Evolutionary conservation across 2,888 invertebrate genomes (phyloP).

Genomic region (Machimus rusticus): DNA sequence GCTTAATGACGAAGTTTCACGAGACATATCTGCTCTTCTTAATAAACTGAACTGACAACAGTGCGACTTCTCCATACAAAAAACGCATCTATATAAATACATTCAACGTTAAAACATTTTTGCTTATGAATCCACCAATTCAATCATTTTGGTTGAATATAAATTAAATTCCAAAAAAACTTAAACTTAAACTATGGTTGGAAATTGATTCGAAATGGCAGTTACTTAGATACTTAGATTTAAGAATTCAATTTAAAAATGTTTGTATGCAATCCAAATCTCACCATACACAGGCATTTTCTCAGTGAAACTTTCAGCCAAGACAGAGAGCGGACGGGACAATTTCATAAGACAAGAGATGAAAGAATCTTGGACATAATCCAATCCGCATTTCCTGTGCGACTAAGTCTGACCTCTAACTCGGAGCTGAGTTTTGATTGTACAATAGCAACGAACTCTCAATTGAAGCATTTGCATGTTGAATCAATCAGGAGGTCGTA

Average conservation of each 20-base stretch:
- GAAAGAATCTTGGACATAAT: background rate
- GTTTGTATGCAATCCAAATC: background rate
- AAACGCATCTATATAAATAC: no score
- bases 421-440: constrained; percentile 38
- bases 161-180: no score
- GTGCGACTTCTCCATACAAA: no score
- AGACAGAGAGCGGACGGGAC: background rate
- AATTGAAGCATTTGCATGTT: constrained; percentile 49
- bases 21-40: no score
- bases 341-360: background rate
- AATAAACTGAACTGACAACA: no score
- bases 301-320: background rate
- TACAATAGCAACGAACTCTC: constrained; percentile 48
- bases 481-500: constrained; percentile 43
- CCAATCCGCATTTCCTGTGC: constrained; percentile 26
- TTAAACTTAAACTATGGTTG: no score
- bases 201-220: background rate
- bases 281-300: background rate
- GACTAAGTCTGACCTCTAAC: constrained; percentile 34
- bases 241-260: background rate
- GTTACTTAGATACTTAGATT: background rate
- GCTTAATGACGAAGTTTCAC: no score
- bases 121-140: no score
- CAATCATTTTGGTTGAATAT: no score
- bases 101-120: no score